Percentiles rank a stretch among this genome's conserved stretches.
phyloP scores from a whole-genome alignment of 2,888 invertebrate species.

The Melipona bicolor region DNA sequence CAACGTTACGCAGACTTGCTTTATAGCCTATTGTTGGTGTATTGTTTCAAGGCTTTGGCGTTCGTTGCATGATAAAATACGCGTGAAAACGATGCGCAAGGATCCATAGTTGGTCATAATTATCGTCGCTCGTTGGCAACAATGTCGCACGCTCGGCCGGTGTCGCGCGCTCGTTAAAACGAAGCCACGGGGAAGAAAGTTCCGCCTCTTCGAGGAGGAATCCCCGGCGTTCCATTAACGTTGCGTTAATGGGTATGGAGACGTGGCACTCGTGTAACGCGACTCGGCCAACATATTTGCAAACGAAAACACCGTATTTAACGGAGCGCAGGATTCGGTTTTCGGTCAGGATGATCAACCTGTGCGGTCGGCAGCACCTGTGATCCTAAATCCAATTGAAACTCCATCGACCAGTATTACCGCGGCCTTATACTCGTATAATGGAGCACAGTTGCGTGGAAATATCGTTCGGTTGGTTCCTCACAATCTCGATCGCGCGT shows the following conservation, averaged over 20 bases:
- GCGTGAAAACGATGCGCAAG: neutral
- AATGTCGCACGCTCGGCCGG: slow-evolving; percentile 12
- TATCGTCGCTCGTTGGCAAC: slow-evolving; percentile 11
- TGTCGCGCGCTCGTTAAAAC: slow-evolving; percentile 31
- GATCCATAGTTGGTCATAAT: slow-evolving; percentile 33
- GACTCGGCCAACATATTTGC: neutral
- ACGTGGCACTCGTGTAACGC: neutral
- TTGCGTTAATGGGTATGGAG: neutral
- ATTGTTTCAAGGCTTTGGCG: slow-evolving; percentile 34
- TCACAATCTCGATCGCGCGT: slow-evolving; percentile 30
- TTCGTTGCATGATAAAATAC: neutral
- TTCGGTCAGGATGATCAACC: neutral
- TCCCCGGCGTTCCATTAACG: neutral
- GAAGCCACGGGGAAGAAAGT: neutral
- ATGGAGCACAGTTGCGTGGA: slow-evolving; percentile 30
- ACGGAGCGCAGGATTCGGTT: neutral
- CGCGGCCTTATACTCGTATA: neutral
- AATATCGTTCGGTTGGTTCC: slow-evolving; percentile 59
- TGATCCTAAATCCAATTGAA: slow-evolving; percentile 23
- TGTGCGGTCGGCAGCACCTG: neutral
- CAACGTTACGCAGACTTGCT: slow-evolving; percentile 45
- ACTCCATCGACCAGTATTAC: neutral
- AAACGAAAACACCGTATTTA: neutral
- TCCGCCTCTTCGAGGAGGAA: neutral
- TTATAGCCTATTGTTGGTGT: slow-evolving; percentile 60